phyloP scores from a whole-genome alignment of 2,113 vertebrate genomes.

The Oncorhynchus keta region DNA sequence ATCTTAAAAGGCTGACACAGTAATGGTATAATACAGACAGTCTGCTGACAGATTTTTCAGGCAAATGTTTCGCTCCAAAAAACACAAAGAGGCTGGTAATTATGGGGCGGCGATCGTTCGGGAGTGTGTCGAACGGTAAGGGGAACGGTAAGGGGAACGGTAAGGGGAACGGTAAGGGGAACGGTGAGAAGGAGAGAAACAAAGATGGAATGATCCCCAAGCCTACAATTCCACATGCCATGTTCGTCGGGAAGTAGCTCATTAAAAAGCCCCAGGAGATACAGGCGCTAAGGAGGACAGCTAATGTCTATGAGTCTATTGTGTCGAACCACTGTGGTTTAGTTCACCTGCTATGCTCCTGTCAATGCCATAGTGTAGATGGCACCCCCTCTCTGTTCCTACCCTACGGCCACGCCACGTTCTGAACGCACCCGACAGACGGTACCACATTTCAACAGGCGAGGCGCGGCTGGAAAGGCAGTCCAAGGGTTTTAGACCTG shows the following conservation, averaged over 20 bases:
- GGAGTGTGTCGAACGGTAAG: no score
- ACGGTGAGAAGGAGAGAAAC: conserved; percentile 30
- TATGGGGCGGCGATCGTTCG: conserved; percentile 63
- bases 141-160: conserved; percentile 15
- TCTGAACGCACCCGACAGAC: neutral
- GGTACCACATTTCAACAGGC: neutral
- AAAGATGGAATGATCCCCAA: conserved; percentile 50
- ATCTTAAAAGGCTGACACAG: conserved; percentile 58
- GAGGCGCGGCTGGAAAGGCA: no score
- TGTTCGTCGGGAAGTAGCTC: conserved; percentile 53
- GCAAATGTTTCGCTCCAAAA: conserved; percentile 33
- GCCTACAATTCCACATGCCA: conserved; percentile 66
- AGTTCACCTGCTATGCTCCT: neutral
- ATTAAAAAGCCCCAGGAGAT: conserved; percentile 61
- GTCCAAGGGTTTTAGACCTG: no score
- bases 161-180: neutral
- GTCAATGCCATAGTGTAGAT: conserved; percentile 4
- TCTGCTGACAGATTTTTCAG: conserved; percentile 48
- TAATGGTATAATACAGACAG: conserved; percentile 61
- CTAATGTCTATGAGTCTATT: neutral
- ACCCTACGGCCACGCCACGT: no score
- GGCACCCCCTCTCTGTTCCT: conserved; percentile 1
- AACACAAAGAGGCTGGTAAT: conserved; percentile 60
- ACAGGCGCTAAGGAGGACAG: conserved; percentile 2
- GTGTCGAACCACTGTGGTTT: neutral